Base-by-base conservation (phyloP, 2,113 vertebrate species). In the Pimephales promelas region DNA sequence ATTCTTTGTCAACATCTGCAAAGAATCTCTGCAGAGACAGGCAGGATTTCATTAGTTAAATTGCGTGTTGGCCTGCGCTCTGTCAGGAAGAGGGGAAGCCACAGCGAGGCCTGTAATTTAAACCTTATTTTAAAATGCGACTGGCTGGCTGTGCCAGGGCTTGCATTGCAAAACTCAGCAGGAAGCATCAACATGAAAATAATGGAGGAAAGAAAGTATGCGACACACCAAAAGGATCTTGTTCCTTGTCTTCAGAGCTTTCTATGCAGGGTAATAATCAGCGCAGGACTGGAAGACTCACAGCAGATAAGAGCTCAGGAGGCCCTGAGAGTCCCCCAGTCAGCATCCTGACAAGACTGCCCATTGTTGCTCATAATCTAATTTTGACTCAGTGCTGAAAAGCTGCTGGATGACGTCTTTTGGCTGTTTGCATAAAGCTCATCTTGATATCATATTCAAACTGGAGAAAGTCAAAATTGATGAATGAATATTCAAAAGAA, bases 41-140 rank as follows among this genome's bases (percentile, higher is more conserved):
- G 97, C 97, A 97, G 96, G 95, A 96, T 96, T 97, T 97, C 97
- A 98, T 98, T 98, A 98, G 96, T 95, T 95, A 97, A 98, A 98
- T 97, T 98, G 97, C 94, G 94, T 96, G 96, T 96, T 97, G 96
- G 97, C 96, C 97, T 94, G 96, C 95, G 96, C 94, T 97, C 96
- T 97, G 94, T 97, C 94, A 95, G 95, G 96, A 96, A 96, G 95
- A 93, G 95, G 94, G 94, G 95, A 96, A 97, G 96, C 96, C 96
- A 95, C 95, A 97, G 95, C 94, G 94, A 95, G 95, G 92, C 95
- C 95, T 96, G 95, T 98, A 97, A 98, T 98, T 97, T 97, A 97
- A 98, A 97, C 96, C 96, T 96, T 96, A 96, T 97, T 97, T 97
- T 96, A 95, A 95, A 93, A 94, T 91, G 91, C 92, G 93, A 92